Conservation (phyloP, 2,888 invertebrate species). For the Nebria brevicollis region DNA sequence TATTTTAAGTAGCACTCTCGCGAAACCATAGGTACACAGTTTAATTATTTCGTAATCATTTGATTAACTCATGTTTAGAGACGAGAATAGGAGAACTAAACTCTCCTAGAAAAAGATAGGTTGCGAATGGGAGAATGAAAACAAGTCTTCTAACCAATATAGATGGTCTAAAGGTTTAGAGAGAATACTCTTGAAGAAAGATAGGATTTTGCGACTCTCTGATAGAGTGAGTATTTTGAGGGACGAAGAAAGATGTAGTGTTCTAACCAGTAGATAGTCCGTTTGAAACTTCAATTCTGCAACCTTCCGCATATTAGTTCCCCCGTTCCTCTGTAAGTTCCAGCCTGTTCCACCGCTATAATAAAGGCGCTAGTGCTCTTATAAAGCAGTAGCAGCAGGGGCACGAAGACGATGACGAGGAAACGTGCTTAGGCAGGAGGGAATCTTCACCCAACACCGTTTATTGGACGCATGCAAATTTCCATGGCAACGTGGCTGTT, state of each 20-base stretch:
- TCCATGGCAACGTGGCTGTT: constrained; percentile 60
- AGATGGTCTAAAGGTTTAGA: neutral
- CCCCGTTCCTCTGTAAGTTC: neutral
- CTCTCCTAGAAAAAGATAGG: neutral
- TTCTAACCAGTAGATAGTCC: constrained; percentile 16
- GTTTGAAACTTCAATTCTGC: constrained; percentile 53
- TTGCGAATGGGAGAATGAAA: neutral
- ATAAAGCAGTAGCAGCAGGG: neutral
- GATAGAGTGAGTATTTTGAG: neutral
- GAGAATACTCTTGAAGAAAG: neutral
- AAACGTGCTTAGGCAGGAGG: constrained; percentile 21
- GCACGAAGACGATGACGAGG: neutral
- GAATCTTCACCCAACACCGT: constrained; percentile 52
- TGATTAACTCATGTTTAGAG: constrained; percentile 41
- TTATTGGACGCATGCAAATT: constrained; percentile 63
- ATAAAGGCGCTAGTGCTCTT: constrained; percentile 36
- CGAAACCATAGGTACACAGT: constrained; percentile 23
- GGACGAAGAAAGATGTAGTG: neutral
- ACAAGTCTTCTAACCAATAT: neutral
- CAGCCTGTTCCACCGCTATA: constrained; percentile 16
- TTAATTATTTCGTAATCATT: constrained; percentile 45
- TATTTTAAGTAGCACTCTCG: neutral
- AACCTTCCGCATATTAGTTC: constrained; percentile 56
- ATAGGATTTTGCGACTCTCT: neutral
- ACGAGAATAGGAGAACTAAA: neutral